Conservation (phyloP, 2,113 vertebrate genomes). For the Vicugna pacos region DNA sequence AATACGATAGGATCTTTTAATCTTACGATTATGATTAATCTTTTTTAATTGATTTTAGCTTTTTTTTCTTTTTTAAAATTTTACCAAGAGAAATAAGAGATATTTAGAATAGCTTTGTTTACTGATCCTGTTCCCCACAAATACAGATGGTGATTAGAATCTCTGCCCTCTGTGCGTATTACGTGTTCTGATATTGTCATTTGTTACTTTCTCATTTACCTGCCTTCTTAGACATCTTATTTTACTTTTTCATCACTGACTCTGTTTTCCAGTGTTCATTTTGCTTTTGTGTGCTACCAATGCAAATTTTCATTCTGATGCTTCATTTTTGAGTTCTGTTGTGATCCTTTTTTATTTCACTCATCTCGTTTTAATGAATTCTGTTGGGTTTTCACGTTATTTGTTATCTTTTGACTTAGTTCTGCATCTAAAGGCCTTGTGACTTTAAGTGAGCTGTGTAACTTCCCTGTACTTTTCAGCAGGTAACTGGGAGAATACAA, state of each 20-base stretch:
- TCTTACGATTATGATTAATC: background rate
- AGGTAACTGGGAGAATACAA: background rate
- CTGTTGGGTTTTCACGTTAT: background rate
- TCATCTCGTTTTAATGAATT: background rate
- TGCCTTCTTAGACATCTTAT: background rate
- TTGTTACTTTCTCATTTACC: background rate
- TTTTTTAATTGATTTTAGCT: background rate
- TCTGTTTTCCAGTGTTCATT: background rate
- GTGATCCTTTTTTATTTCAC: background rate
- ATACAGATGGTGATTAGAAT: background rate
- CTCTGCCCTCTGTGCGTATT: background rate
- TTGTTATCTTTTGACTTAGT: constrained; percentile 38
- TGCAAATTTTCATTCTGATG: background rate
- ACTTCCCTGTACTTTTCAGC: background rate
- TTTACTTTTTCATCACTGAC: background rate
- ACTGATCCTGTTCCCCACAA: background rate
- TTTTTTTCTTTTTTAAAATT: background rate
- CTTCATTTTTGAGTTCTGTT: background rate
- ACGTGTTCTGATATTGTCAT: background rate
- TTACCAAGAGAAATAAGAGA: background rate
- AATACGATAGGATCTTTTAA: background rate
- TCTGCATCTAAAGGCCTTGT: background rate
- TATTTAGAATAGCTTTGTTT: background rate
- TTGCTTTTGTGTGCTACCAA: background rate
- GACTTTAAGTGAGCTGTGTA: background rate